Conservation (phyloP, 2,888 invertebrate genomes). For the Drosophila multiciliata region DNA sequence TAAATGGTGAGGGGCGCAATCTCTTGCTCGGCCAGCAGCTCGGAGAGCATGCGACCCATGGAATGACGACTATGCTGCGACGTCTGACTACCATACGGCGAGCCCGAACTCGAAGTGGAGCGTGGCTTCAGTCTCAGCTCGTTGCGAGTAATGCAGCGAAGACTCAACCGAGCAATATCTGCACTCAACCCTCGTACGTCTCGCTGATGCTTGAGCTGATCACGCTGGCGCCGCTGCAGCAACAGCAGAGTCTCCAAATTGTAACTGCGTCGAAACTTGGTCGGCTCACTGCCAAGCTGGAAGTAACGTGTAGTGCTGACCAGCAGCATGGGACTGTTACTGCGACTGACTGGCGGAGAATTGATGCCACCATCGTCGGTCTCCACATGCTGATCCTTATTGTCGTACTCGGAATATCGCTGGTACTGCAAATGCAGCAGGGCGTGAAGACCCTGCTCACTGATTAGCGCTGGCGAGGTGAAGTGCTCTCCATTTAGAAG, state of each 20-base stretch:
- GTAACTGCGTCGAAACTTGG: slow-evolving; percentile 90
- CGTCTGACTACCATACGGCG: slow-evolving; percentile 47
- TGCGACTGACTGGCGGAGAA: slow-evolving; percentile 81
- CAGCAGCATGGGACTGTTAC: slow-evolving; percentile 75
- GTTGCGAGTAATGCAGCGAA: slow-evolving; percentile 77
- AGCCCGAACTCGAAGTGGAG: slow-evolving; percentile 65
- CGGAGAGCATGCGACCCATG: slow-evolving; percentile 83
- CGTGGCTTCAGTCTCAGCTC: slow-evolving; percentile 73
- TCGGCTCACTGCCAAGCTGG: slow-evolving; percentile 85
- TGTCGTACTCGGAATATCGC: slow-evolving; percentile 63
- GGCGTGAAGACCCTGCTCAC: slow-evolving; percentile 69
- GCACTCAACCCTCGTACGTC: slow-evolving; percentile 86
- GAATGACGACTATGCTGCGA: slow-evolving; percentile 72
- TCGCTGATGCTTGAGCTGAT: slow-evolving; percentile 89
- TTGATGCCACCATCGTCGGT: slow-evolving; percentile 70
- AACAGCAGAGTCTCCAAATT: slow-evolving; percentile 89
- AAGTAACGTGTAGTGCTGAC: slow-evolving; percentile 83
- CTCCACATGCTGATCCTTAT: slow-evolving; percentile 33
- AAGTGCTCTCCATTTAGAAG: slow-evolving; percentile 95
- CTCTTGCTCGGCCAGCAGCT: slow-evolving; percentile 78
- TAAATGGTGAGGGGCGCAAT: slow-evolving; percentile 81
- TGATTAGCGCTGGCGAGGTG: slow-evolving; percentile 86
- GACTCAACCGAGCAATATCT: slow-evolving; percentile 86
- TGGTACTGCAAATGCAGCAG: slow-evolving; percentile 76
- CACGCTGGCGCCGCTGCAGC: slow-evolving; percentile 89